Conservation (phyloP, 2,797 vertebrate species). For the Crossoptilon crossoptilon region DNA sequence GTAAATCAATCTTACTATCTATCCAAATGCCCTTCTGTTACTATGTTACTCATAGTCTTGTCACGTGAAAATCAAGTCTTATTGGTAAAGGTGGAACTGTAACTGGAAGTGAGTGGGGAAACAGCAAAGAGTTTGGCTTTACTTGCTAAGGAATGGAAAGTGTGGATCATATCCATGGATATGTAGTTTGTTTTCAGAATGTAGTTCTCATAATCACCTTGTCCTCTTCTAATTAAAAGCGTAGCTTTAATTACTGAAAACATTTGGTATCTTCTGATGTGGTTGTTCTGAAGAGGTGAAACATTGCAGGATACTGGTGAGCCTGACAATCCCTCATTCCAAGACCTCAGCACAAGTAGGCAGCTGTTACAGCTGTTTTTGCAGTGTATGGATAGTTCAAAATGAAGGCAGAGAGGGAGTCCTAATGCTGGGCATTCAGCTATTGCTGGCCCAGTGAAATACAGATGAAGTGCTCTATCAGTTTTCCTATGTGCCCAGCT, state of each 20-base stretch:
- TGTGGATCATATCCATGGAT: rapidly evolving
- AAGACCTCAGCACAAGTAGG: not conserved
- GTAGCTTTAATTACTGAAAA: not conserved
- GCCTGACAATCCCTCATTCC: not conserved
- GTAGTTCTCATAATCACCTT: not conserved
- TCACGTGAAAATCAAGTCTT: not conserved
- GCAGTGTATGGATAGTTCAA: not conserved
- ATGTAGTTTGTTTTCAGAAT: not conserved
- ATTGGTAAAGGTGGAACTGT: not conserved
- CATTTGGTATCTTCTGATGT: not conserved
- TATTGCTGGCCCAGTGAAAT: not conserved
- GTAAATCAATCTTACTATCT: not conserved
- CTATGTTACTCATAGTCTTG: not conserved
- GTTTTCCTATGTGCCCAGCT: not conserved
- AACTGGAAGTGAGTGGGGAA: not conserved
- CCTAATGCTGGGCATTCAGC: not conserved
- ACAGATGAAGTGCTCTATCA: not conserved
- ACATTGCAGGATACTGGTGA: not conserved
- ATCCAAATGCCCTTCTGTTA: not conserved
- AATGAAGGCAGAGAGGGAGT: not conserved
- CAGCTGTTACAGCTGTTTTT: rapidly evolving
- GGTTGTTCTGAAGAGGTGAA: not conserved
- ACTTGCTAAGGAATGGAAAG: not conserved
- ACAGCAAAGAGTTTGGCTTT: not conserved
- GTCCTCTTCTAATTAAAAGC: not conserved